These are phyloP conservation scores for Chionis minor DNA, from an alignment of 2,113 vertebrate genomes.

Conservation along the genomic window DNA sequence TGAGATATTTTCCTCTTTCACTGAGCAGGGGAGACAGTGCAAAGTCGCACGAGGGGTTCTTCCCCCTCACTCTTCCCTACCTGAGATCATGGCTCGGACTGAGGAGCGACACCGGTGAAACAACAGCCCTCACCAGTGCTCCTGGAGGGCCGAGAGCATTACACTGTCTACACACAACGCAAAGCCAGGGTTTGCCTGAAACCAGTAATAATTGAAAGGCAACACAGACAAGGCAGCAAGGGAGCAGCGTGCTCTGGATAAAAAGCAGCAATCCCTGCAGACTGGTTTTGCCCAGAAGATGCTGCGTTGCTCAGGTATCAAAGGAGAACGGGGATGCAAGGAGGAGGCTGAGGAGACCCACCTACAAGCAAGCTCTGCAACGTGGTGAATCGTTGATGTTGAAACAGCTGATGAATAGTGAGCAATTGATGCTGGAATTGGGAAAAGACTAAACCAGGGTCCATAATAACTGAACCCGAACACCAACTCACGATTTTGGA, in stretches of 20 bases:
- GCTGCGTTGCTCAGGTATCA: not conserved
- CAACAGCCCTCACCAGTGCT: not conserved
- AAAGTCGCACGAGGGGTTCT: not conserved
- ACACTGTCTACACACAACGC: too few relatives aligned
- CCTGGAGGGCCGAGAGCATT: not conserved
- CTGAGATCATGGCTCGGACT: accelerated
- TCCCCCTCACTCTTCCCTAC: not conserved
- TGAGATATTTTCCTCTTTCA: not conserved
- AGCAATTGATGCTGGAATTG: not conserved
- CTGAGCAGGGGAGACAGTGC: not conserved
- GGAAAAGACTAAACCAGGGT: not conserved
- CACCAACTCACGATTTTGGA: accelerated
- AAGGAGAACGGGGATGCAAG: not conserved
- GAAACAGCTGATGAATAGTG: not conserved
- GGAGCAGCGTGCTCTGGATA: not conserved
- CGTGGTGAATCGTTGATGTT: not conserved
- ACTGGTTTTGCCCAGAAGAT: not conserved
- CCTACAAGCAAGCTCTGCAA: not conserved
- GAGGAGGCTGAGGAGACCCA: not conserved
- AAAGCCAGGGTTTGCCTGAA: not conserved
- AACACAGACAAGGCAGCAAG: not conserved
- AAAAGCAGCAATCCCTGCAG: not conserved
- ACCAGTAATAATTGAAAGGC: accelerated
- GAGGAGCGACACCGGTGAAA: accelerated
- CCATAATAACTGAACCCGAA: not conserved